Evolutionary conservation across 2,888 invertebrate genomes (phyloP).

Genomic region (Tetanocera ferruginea): DNA sequence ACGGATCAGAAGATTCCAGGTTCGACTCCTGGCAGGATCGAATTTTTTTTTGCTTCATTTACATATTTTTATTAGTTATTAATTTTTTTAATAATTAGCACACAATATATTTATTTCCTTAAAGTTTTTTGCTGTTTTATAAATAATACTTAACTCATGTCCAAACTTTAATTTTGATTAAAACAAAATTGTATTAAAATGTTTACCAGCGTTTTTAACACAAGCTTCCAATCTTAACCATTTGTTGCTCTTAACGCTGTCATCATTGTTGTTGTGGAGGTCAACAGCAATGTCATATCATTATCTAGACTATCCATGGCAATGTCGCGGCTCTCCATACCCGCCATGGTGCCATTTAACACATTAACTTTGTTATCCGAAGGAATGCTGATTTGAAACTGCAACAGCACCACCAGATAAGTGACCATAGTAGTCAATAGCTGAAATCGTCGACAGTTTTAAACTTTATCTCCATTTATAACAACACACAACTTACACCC

Average conservation of each 20-base stretch:
- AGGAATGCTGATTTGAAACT: slow-evolving; percentile 83
- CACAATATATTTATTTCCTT: not conserved
- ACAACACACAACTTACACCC: slow-evolving; percentile 71
- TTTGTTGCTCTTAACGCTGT: slow-evolving; percentile 39
- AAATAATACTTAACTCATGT: not conserved
- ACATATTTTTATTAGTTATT: not conserved
- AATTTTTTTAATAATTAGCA: not conserved
- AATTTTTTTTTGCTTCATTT: slow-evolving; percentile 28
- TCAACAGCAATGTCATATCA: slow-evolving; percentile 52
- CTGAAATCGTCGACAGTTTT: slow-evolving; percentile 61
- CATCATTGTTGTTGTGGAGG: slow-evolving; percentile 38
- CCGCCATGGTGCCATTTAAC: slow-evolving; percentile 51
- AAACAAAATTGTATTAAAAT: too few species aligned
- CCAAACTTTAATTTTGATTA: not conserved
- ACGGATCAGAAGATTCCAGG: slow-evolving; percentile 72
- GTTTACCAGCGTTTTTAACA: too few species aligned
- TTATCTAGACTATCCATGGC: slow-evolving; percentile 55
- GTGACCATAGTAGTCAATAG: slow-evolving; percentile 83
- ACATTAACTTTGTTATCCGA: slow-evolving; percentile 65
- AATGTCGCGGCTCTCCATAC: slow-evolving; percentile 47
- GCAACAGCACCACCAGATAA: slow-evolving; percentile 79
- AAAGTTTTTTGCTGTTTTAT: not conserved
- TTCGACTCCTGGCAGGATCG: slow-evolving; percentile 72
- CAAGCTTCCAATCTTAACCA: slow-evolving; percentile 38
- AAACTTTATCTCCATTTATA: not conserved